Conservation (phyloP, 2,113 vertebrate species). For the Oriolus oriolus region DNA sequence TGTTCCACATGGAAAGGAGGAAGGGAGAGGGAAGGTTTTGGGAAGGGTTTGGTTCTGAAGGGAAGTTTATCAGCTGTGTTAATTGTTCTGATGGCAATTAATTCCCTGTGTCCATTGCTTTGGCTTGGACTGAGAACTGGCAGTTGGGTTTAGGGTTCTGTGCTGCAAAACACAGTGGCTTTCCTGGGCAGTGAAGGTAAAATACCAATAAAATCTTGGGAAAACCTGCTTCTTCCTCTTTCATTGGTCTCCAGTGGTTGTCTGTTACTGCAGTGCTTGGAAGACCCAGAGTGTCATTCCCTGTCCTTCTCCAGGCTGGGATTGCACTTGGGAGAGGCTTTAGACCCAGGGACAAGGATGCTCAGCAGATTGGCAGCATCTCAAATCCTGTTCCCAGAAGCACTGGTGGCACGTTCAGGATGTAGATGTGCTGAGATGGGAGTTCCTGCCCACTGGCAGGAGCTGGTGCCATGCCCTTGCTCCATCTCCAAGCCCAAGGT, state of each 20-base stretch:
- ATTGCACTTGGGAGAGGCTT: neutral
- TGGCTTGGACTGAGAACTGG: neutral
- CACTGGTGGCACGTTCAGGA: neutral
- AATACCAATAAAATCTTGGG: neutral
- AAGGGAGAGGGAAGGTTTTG: neutral
- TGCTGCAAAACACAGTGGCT: neutral
- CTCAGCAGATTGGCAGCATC: neutral
- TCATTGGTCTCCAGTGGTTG: neutral
- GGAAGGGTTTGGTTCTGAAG: neutral
- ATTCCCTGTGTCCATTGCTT: rapidly evolving
- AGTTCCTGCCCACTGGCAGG: rapidly evolving
- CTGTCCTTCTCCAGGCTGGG: neutral
- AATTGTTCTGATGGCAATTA: neutral
- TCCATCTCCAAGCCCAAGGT: neutral
- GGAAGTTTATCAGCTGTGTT: neutral
- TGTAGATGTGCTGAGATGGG: rapidly evolving
- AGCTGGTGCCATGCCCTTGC: too few species aligned
- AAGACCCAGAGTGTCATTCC: neutral
- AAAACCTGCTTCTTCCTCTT: neutral
- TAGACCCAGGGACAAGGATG: neutral
- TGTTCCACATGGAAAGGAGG: neutral
- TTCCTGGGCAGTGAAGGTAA: neutral
- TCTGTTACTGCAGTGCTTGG: neutral
- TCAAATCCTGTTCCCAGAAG: neutral
- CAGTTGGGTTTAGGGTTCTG: neutral